phyloP scores from a whole-genome alignment of 2,797 vertebrate genomes.

The Acridotheres tristis region DNA sequence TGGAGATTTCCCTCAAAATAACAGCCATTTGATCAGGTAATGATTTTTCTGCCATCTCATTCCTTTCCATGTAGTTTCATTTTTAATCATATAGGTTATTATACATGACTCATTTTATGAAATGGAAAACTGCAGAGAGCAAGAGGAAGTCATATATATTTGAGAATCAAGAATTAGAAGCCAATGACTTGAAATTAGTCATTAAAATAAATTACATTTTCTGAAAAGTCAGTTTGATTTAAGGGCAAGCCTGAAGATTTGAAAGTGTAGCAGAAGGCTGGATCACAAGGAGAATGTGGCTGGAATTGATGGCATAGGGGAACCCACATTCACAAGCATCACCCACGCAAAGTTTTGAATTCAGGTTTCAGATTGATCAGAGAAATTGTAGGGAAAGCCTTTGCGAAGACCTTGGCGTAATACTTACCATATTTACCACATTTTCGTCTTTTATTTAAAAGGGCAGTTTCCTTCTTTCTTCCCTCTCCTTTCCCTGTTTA shows the following conservation, averaged over 20 bases:
- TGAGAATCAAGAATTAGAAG: slow-evolving; percentile 62
- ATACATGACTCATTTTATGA: slow-evolving; percentile 61
- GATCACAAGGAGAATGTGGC: slow-evolving; percentile 54
- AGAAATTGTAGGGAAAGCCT: slow-evolving; percentile 66
- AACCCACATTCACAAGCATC: slow-evolving; percentile 30
- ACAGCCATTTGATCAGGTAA: slow-evolving; percentile 51
- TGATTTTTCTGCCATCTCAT: slow-evolving; percentile 49
- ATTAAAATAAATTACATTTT: slow-evolving; percentile 59
- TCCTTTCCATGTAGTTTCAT: slow-evolving; percentile 51
- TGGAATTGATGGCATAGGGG: slow-evolving; percentile 55
- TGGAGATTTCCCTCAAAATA: slow-evolving; percentile 53
- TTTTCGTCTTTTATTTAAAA: slow-evolving; percentile 82
- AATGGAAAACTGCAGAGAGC: slow-evolving; percentile 68
- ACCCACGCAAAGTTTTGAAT: slow-evolving; percentile 63
- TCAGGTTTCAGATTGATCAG: slow-evolving; percentile 69
- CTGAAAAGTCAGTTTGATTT: slow-evolving; percentile 61
- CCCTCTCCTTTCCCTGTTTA: slow-evolving; percentile 83
- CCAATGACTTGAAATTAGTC: slow-evolving; percentile 50
- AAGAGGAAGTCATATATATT: slow-evolving; percentile 60
- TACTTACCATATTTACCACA: slow-evolving; percentile 82
- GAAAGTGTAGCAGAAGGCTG: slow-evolving; percentile 70
- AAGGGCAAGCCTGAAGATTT: slow-evolving; percentile 67
- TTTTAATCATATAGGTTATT: slow-evolving; percentile 55
- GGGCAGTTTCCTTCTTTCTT: slow-evolving; percentile 80
- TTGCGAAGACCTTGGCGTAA: slow-evolving; percentile 43